These are phyloP conservation scores for Anthoscopus minutus DNA, from an alignment of 2,113 vertebrate species.

Conservation along the genomic window DNA sequence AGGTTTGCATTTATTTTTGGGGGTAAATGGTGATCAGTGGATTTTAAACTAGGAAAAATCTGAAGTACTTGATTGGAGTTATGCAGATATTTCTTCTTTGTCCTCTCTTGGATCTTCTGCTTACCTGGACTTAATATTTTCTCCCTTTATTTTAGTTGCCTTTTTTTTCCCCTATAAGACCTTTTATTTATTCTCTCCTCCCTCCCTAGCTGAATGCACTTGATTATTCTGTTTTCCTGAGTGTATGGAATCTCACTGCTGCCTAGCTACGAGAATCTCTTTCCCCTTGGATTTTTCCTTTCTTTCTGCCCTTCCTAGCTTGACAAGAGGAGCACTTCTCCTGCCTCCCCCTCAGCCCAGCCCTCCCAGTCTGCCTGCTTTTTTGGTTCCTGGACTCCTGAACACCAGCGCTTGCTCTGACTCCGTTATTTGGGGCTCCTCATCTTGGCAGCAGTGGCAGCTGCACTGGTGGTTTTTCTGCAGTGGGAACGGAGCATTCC, in stretches of 20 bases:
- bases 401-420: neutral
- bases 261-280: neutral
- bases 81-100: neutral
- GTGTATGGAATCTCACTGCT: neutral
- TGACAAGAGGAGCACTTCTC: neutral
- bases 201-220: neutral
- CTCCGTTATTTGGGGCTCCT: neutral
- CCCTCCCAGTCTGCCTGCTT: neutral
- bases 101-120: neutral
- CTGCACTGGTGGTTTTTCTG: constrained; percentile 38
- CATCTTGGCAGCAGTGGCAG: constrained; percentile 22
- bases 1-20: neutral
- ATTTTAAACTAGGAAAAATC: neutral
- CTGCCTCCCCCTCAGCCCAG: neutral
- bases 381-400: constrained; percentile 2
- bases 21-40: neutral
- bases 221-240: neutral
- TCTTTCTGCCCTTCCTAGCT: neutral
- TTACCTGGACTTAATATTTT: neutral
- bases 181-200: neutral
- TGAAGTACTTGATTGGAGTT: neutral
- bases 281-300: neutral
- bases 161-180: neutral
- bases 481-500: constrained; percentile 45
- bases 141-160: neutral